Evolutionary conservation across 2,797 vertebrate species (phyloP).

Genomic region (Podarcis siculus): DNA sequence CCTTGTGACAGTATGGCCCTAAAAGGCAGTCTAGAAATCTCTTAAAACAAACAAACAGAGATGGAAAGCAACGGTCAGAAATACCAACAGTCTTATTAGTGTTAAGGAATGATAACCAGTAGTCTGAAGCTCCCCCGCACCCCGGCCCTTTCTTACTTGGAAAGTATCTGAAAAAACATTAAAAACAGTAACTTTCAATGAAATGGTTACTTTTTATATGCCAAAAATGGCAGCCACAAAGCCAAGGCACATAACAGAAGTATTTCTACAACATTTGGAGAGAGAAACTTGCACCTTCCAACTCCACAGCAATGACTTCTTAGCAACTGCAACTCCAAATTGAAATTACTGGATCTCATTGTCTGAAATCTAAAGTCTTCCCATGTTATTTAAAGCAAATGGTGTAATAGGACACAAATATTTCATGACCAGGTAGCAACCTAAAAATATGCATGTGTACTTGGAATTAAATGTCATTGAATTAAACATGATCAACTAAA

Average conservation of each 20-base stretch:
- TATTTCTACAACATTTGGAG: background rate
- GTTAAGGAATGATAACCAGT: background rate
- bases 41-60: too few relatives aligned
- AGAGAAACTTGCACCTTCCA: background rate
- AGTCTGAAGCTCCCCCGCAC: background rate
- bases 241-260: background rate
- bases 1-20: too few relatives aligned
- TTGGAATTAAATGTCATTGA: background rate
- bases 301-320: background rate
- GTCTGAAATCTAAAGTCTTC: background rate
- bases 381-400: background rate
- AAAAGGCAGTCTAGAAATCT: too few relatives aligned
- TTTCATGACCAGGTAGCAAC: background rate
- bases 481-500: background rate
- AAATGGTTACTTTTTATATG: background rate
- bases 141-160: background rate
- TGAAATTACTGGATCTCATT: background rate
- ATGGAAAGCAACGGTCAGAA: too few relatives aligned
- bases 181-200: background rate
- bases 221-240: constrained; percentile 21
- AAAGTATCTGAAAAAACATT: background rate
- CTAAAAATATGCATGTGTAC: background rate
- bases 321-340: background rate
- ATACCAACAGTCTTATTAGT: too few relatives aligned
- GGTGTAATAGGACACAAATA: too few relatives aligned